phyloP scores from a whole-genome alignment of 1,140 invertebrate species.

The Prorops nasuta region DNA sequence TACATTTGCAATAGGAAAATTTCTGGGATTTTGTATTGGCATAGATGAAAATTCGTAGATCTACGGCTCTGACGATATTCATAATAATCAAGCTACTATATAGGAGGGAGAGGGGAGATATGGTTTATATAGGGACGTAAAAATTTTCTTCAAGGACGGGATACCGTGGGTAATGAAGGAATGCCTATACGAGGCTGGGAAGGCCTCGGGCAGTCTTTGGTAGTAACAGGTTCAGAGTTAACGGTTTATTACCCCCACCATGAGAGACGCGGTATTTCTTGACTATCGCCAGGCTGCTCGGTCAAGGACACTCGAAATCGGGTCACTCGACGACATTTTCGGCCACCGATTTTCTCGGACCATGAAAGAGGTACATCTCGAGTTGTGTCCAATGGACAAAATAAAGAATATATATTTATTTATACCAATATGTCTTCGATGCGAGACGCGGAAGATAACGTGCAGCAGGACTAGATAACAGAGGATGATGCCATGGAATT shows the following conservation, averaged over 20 bases:
- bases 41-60: no score
- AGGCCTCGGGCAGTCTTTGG: constrained; percentile 23
- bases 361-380: no score
- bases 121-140: not conserved
- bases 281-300: constrained; percentile 21
- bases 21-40: no score
- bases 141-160: not conserved
- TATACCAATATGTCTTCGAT: no score
- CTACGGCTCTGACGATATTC: no score
- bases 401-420: no score
- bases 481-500: no score
- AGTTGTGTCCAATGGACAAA: no score
- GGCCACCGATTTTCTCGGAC: not conserved
- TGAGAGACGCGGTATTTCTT: constrained; percentile 14
- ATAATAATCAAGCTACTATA: no score
- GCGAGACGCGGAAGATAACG: no score
- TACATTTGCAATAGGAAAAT: no score
- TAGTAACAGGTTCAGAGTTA: constrained; percentile 36
- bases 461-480: no score
- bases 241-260: constrained; percentile 30
- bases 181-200: constrained; percentile 20
- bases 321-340: constrained; percentile 23
- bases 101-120: not conserved
- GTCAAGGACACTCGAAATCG: constrained; percentile 32
- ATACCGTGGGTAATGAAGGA: constrained; percentile 11